Conservation (phyloP, 1,140 invertebrate genomes). For the Berghia stephanieae region DNA sequence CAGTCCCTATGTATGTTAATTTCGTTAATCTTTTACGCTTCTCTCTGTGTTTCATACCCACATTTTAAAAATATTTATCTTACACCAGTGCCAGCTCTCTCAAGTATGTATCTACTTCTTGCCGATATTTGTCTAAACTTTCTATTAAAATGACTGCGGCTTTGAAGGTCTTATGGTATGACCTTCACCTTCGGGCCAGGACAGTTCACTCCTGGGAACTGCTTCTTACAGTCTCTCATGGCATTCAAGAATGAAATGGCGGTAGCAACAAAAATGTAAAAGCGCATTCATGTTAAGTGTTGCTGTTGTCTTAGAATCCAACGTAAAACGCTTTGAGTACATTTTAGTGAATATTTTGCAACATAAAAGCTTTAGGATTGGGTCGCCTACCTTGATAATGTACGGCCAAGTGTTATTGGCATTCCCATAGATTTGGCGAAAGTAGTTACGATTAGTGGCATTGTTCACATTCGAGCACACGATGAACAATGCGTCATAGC, state of each 20-base stretch:
- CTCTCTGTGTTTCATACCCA: too few species aligned
- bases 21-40: too few species aligned
- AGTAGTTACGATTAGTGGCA: not conserved
- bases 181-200: too few species aligned
- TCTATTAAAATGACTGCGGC: too few species aligned
- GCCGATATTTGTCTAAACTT: too few species aligned
- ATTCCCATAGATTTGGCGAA: conserved; percentile 12
- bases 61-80: too few species aligned
- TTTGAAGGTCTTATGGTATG: too few species aligned
- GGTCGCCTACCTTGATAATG: conserved; percentile 13
- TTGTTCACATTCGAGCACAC: conserved; percentile 16
- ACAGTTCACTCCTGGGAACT: not conserved
- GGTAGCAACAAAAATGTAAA: not conserved
- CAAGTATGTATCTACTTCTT: too few species aligned
- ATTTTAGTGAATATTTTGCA: not conserved
- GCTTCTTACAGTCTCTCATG: not conserved
- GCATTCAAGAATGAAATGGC: too few species aligned
- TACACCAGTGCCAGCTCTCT: too few species aligned
- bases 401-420: conserved; percentile 20
- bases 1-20: too few species aligned
- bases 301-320: not conserved
- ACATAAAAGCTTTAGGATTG: not conserved
- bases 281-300: not conserved
- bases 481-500: conserved; percentile 22
- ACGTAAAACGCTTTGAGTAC: not conserved